Evolutionary conservation across 2,113 vertebrate genomes (phyloP).

Genomic region (Tetraodon nigroviridis): DNA sequence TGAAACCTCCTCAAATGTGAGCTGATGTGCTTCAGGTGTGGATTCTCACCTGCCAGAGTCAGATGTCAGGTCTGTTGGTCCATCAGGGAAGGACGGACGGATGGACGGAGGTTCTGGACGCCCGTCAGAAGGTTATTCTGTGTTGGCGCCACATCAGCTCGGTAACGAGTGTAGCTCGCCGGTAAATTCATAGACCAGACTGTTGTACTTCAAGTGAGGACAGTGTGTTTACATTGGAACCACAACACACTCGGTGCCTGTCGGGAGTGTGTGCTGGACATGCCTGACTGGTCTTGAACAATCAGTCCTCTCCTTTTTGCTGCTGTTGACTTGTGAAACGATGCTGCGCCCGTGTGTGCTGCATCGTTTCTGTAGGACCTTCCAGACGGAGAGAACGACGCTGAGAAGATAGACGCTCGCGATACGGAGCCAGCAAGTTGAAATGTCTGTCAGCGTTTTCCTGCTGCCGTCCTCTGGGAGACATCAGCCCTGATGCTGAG

Average conservation of each 20-base stretch:
- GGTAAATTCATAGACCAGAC: too few relatives aligned
- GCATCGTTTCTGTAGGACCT: neutral
- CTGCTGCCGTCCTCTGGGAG: slow-evolving; percentile 31
- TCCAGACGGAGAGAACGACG: neutral
- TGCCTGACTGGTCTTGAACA: too few relatives aligned
- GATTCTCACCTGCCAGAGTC: neutral
- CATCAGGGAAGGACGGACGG: neutral
- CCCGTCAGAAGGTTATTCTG: slow-evolving; percentile 1
- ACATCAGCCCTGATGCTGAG: slow-evolving; percentile 34
- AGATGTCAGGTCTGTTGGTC: neutral
- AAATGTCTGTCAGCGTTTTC: slow-evolving; percentile 47
- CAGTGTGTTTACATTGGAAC: too few relatives aligned
- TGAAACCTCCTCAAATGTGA: slow-evolving; percentile 12
- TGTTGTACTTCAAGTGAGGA: too few relatives aligned
- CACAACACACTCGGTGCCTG: too few relatives aligned
- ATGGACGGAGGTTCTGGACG: neutral
- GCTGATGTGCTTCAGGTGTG: neutral
- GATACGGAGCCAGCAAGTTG: slow-evolving; percentile 35
- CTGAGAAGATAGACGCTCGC: neutral
- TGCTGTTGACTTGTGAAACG: too few relatives aligned
- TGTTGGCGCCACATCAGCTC: neutral
- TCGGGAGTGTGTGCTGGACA: too few relatives aligned
- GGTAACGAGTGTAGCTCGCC: too few relatives aligned
- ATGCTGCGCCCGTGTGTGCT: neutral
- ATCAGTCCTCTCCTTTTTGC: too few relatives aligned